Evolutionary conservation across 2,797 vertebrate species (phyloP).

Genomic region (Microcaecilia unicolor): DNA sequence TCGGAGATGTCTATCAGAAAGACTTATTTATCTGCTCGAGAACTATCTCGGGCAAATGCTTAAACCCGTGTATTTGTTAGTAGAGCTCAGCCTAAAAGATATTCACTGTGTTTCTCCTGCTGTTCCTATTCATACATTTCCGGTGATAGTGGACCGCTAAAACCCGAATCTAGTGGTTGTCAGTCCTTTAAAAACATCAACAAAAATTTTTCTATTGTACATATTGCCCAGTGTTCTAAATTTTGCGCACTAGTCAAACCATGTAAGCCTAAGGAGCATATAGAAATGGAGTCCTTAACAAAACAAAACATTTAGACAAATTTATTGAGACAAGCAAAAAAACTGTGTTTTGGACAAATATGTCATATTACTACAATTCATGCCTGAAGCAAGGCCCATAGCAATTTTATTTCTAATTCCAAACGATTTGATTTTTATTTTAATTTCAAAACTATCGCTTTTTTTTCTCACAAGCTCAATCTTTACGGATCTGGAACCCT

Average conservation of each 20-base stretch:
- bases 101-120: too few species aligned
- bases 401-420: too few species aligned
- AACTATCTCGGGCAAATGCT: background rate
- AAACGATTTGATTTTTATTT: too few species aligned
- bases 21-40: conserved; percentile 11
- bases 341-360: conserved; percentile 19
- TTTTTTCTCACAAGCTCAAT: too few species aligned
- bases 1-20: conserved; percentile 10
- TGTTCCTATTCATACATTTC: too few species aligned
- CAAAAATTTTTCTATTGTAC: conserved; percentile 28
- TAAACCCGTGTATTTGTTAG: too few species aligned
- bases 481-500: too few species aligned
- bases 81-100: too few species aligned
- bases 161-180: conserved; percentile 8
- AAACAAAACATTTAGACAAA: conserved; percentile 24
- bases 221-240: conserved; percentile 14
- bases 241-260: conserved; percentile 16
- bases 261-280: conserved; percentile 2
- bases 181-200: conserved; percentile 31
- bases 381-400: too few species aligned
- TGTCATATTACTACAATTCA: too few species aligned
- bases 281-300: too few species aligned
- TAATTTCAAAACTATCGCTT: too few species aligned
- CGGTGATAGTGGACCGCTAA: conserved; percentile 14
- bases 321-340: conserved; percentile 17